Base-by-base conservation (phyloP, 2,113 vertebrate genomes). In the Mixornis gularis region DNA sequence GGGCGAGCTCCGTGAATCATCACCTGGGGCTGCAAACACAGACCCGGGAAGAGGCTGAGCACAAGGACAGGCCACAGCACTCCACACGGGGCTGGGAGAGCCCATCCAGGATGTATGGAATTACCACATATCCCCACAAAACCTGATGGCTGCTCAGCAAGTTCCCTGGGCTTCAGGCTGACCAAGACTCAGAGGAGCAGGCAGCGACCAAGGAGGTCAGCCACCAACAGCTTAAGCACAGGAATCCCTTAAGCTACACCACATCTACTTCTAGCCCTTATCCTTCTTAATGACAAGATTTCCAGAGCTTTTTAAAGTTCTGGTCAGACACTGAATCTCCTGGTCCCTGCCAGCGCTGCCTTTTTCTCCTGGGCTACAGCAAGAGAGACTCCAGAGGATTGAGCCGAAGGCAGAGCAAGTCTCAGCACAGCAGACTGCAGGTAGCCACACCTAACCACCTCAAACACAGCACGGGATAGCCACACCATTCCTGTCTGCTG, bases 301-400 rank as follows among this genome's bases (percentile, higher is more conserved):
- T 46, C 49, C 51, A 76, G 52, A 65, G 65, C 74, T 51, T 43
- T 62, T 17, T 25, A 8, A 36, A 52, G 65, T 30, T 76, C 58
- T 32, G 46, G 20, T n/a, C 38, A 55, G 74, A 27, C 13, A 25
- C 34, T 7, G 60, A 17, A 49, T 6, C 68, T 53, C 36, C 36
- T 2, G 5, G 12, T 15, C 14, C 20, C 66, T 41, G 53, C 17
- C 55, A 6, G 41, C 4, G 3, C 49, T 32, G 55, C 69, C 73
- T 38, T 15, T 4, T 68, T 76, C 27, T 64, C 73, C 73, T 30
- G 27, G 7, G 88, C 64, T 36, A 4, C 77, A 34, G 71, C 34
- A 11, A 3, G 68, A 3, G 68, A 77, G 63, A 7, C 17, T 16
- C 1, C 32, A 4, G 1, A 0, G 55, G 84, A 38, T 0, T 7